phyloP scores from a whole-genome alignment of 2,113 vertebrate genomes.

The Elgaria multicarinata region DNA sequence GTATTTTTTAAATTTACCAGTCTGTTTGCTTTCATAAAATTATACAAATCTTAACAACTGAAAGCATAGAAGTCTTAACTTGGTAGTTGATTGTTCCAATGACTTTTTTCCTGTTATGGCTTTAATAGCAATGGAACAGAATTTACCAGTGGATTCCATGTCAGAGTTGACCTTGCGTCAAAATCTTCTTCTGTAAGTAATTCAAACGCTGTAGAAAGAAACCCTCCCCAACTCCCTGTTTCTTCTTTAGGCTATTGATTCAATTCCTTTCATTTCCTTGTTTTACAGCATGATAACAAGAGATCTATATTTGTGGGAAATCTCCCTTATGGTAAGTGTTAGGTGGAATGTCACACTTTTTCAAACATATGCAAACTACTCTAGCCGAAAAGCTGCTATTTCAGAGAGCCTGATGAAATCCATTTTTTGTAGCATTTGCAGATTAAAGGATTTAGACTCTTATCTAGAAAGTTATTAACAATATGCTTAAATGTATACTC shows the following conservation, averaged over 20 bases:
- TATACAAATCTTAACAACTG: conserved; percentile 5
- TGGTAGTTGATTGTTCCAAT: conserved; percentile 4
- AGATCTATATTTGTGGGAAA: conserved; percentile 93
- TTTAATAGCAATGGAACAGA: conserved; percentile 87
- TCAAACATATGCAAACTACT: neutral
- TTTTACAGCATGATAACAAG: conserved; percentile 88
- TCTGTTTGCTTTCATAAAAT: neutral
- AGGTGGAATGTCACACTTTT: neutral
- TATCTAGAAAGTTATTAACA: neutral
- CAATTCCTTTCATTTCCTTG: conserved; percentile 12
- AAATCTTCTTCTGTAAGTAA: conserved; percentile 75
- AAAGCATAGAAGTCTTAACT: neutral
- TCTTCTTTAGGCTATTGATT: neutral
- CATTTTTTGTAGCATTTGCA: neutral
- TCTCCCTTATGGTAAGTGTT: conserved; percentile 89
- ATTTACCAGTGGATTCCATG: conserved; percentile 84
- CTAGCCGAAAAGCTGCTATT: neutral
- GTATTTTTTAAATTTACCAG: conserved; percentile 72
- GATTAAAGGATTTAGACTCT: neutral
- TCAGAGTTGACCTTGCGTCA: conserved; percentile 89
- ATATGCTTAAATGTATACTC: neutral
- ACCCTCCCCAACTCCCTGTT: neutral
- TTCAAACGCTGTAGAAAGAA: neutral
- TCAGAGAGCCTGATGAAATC: neutral
- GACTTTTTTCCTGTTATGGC: neutral